Conservation (phyloP, 1,140 invertebrate genomes). For the Oedothorax gibbosus region DNA sequence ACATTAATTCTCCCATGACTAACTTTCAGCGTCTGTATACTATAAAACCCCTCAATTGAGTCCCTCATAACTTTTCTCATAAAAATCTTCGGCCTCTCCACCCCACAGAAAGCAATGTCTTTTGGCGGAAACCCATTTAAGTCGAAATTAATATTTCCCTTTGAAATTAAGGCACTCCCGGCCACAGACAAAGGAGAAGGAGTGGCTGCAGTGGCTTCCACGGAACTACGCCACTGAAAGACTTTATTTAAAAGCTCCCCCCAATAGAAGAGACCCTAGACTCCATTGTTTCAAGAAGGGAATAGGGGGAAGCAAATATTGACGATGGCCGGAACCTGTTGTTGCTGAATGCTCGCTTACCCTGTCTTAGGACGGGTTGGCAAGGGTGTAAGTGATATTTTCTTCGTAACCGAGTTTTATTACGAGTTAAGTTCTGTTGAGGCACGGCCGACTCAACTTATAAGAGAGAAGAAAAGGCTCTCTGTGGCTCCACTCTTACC, state of each 20-base stretch:
- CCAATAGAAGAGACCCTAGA: background rate
- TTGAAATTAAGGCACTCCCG: constrained; percentile 47
- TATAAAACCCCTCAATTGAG: no score
- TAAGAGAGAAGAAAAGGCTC: no score
- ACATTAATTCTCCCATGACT: no score
- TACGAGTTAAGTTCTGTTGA: no score
- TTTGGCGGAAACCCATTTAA: constrained; percentile 40
- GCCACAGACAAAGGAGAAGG: constrained; percentile 3
- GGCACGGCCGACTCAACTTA: no score
- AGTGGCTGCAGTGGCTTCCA: constrained; percentile 2
- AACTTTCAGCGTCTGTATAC: no score
- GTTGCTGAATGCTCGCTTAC: constrained; percentile 48
- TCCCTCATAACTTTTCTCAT: background rate
- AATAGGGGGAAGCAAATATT: constrained; percentile 36
- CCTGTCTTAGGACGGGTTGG: background rate
- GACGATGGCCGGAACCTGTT: constrained; percentile 45
- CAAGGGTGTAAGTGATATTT: no score
- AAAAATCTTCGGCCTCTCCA: constrained; percentile 30
- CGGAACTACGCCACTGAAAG: constrained; percentile 39
- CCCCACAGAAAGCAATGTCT: constrained; percentile 4
- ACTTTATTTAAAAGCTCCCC: constrained; percentile 48
- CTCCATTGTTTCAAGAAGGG: constrained; percentile 33
- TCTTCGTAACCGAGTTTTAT: no score
- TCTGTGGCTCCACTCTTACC: no score
- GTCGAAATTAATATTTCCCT: constrained; percentile 57